phyloP scores from a whole-genome alignment of 2,113 vertebrate species.

The Leuciscus idus region DNA sequence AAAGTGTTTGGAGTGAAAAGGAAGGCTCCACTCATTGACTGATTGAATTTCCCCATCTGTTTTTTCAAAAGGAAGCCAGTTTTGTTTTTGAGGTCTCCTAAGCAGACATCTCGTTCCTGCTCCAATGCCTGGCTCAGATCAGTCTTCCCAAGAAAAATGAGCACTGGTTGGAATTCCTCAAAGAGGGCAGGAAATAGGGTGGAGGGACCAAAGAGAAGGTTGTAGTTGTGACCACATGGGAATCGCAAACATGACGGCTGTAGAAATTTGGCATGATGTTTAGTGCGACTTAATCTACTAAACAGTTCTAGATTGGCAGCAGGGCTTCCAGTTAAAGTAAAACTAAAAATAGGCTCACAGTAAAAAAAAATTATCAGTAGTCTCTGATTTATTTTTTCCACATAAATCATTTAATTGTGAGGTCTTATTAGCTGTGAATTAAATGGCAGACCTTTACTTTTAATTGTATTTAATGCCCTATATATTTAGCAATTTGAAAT shows the following conservation, averaged over 20 bases:
- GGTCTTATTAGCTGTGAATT: not conserved
- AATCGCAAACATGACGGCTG: slow-evolving; percentile 61
- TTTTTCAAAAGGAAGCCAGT: slow-evolving; percentile 46
- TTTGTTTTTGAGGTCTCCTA: slow-evolving; percentile 52
- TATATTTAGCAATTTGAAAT: not conserved
- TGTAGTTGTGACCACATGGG: slow-evolving; percentile 53
- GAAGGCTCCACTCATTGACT: slow-evolving; percentile 33
- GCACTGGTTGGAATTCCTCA: slow-evolving; percentile 57
- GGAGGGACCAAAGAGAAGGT: slow-evolving; percentile 40
- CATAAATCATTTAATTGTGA: not conserved
- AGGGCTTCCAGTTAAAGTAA: not conserved
- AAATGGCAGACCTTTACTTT: not conserved
- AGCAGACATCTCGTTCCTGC: slow-evolving; percentile 42
- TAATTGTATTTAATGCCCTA: not conserved
- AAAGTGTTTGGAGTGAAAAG: slow-evolving; percentile 31
- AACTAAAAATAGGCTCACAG: not conserved
- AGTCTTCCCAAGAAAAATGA: slow-evolving; percentile 61
- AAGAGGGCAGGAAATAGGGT: slow-evolving; percentile 61
- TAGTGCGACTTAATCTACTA: slow-evolving; percentile 28
- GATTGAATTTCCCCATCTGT: slow-evolving; percentile 2
- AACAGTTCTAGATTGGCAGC: slow-evolving; percentile 6
- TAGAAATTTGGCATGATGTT: slow-evolving; percentile 45
- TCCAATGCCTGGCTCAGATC: slow-evolving; percentile 27
- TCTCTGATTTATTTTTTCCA: not conserved
- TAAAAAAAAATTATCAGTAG: not conserved